Percentiles rank a stretch among this genome's conserved stretches.
Conservation (phyloP, 1,140 invertebrate species). For the Ceratitis capitata region DNA sequence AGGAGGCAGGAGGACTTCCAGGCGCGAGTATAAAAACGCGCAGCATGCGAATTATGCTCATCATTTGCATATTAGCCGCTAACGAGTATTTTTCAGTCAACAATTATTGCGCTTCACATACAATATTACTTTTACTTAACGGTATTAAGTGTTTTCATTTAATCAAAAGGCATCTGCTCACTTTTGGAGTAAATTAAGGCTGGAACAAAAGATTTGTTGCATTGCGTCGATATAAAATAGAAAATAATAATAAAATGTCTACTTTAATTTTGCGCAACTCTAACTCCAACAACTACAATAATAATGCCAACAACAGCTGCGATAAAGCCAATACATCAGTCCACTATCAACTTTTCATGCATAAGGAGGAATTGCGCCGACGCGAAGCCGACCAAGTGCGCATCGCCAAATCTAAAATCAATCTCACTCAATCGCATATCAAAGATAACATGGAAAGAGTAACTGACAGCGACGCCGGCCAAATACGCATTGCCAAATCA, state of each 20-base stretch:
- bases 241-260: neutral
- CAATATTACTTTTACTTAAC: neutral
- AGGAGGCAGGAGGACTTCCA: too few relatives aligned
- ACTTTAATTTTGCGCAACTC: neutral
- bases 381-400: slow-evolving; percentile 54
- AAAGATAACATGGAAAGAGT: slow-evolving; percentile 54
- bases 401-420: slow-evolving; percentile 56
- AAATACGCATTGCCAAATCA: slow-evolving; percentile 52
- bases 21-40: neutral
- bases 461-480: slow-evolving; percentile 52
- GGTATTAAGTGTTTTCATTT: neutral
- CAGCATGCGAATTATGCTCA: neutral
- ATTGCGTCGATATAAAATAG: neutral
- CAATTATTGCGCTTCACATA: too few relatives aligned
- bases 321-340: slow-evolving; percentile 42
- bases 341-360: slow-evolving; percentile 54
- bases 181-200: neutral
- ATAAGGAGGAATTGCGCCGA: slow-evolving; percentile 53
- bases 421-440: slow-evolving; percentile 56
- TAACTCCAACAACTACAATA: neutral
- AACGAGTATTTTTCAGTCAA: neutral
- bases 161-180: neutral
- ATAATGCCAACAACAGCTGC: neutral
- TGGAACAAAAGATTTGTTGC: too few relatives aligned
- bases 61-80: neutral